Evolutionary conservation across 2,113 vertebrate genomes (phyloP).

Genomic region (Megaceryle maxima): DNA sequence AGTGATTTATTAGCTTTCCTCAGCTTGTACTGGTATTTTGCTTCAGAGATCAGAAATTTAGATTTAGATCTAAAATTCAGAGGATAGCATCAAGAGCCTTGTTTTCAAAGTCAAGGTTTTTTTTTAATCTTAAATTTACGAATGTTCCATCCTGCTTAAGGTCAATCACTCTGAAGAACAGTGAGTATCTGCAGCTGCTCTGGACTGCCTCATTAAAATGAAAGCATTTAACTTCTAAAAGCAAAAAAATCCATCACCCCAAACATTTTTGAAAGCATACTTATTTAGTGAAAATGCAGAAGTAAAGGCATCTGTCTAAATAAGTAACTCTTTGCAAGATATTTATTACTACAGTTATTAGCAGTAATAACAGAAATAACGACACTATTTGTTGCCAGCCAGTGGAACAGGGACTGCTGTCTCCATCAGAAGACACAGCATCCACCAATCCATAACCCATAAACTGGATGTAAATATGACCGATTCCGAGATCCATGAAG

Average conservation of each 20-base stretch:
- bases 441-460: not conserved
- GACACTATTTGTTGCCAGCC: not conserved
- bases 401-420: not conserved
- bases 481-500: not conserved
- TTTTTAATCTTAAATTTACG: conserved; percentile 26
- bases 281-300: not conserved
- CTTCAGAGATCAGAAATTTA: conserved; percentile 30
- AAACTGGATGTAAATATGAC: not conserved
- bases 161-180: not conserved
- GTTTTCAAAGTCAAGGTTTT: conserved; percentile 17
- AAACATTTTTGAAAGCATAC: not conserved
- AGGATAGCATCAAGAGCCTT: not conserved
- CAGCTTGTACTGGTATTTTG: conserved; percentile 11
- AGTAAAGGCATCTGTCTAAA: not conserved
- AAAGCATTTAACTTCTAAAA: conserved; percentile 17
- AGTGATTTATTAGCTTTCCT: conserved; percentile 44
- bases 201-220: conserved; percentile 27
- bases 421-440: not conserved
- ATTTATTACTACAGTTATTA: not conserved
- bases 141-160: not conserved
- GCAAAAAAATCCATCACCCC: not conserved
- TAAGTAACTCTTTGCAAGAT: not conserved
- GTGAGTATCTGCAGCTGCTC: not conserved
- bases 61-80: conserved; percentile 34
- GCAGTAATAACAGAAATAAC: not conserved